These are phyloP conservation scores for Zophobas atratus DNA, from an alignment of 1,140 invertebrate genomes.

Conservation along the genomic window DNA sequence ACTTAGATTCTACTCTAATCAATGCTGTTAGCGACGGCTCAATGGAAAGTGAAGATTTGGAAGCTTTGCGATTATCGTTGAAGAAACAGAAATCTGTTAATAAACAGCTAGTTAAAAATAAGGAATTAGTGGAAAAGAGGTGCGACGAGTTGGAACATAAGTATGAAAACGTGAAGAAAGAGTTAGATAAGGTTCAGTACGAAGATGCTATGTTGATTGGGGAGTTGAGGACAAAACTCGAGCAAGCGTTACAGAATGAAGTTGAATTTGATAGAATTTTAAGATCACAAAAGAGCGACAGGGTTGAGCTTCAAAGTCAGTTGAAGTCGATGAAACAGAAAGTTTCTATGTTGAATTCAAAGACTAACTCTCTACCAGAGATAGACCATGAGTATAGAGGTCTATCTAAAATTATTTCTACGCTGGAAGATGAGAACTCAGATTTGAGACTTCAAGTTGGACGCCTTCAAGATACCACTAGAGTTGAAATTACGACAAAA, in stretches of 20 bases:
- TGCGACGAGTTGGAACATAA: constrained; percentile 57
- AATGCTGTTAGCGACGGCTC: constrained; percentile 64
- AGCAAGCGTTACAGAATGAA: constrained; percentile 75
- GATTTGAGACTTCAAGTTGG: constrained; percentile 52
- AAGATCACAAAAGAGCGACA: constrained; percentile 67
- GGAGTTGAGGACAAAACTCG: constrained; percentile 74
- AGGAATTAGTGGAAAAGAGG: constrained; percentile 64
- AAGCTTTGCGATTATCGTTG: constrained; percentile 31
- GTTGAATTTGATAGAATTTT: constrained; percentile 75
- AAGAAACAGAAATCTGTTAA: constrained; percentile 39
- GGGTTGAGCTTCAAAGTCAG: constrained; percentile 56
- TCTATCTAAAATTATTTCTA: constrained; percentile 54
- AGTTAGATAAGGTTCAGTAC: constrained; percentile 71
- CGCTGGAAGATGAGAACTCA: constrained; percentile 54
- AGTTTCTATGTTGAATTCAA: constrained; percentile 50
- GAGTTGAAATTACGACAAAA: constrained; percentile 72
- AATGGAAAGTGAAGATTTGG: constrained; percentile 55
- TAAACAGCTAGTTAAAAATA: constrained; percentile 20
- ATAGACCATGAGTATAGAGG: background rate
- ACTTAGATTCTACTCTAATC: constrained; percentile 73
- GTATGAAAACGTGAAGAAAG: constrained; percentile 66
- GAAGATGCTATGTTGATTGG: constrained; percentile 76
- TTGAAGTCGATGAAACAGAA: constrained; percentile 16
- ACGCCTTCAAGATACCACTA: constrained; percentile 66
- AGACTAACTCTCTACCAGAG: constrained; percentile 57